Evolutionary conservation across 92 coral and sea anemone genomes (phyloP).

Genomic region (Anthopleura xanthogrammica): DNA sequence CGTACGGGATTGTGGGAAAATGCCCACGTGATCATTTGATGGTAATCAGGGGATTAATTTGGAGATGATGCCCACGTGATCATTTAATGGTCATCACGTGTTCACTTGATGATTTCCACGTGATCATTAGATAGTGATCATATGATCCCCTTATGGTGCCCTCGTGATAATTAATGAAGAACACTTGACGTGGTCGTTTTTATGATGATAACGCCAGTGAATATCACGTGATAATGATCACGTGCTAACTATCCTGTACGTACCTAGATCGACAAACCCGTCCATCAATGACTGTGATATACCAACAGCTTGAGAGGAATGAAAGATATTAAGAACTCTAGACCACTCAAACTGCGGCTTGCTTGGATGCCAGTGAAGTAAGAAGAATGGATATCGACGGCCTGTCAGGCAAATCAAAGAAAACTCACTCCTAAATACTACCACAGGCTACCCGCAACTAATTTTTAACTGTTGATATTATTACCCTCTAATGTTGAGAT

Average conservation of each 20-base stretch:
- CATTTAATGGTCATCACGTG: neutral
- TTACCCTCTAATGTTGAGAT: slow-evolving; percentile 39
- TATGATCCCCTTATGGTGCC: no score
- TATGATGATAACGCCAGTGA: no score
- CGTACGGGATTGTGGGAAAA: no score
- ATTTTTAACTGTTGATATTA: no score
- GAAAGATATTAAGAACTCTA: neutral
- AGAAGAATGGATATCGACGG: slow-evolving; percentile 16
- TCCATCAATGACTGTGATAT: slow-evolving; percentile 7
- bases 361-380: slow-evolving; percentile 41
- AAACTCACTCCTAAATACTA: neutral
- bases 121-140: neutral
- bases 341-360: slow-evolving; percentile 34
- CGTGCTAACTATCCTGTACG: neutral
- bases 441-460: no score
- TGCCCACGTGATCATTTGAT: no score
- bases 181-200: no score
- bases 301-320: slow-evolving; percentile 16
- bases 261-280: slow-evolving; percentile 20
- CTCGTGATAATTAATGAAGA: neutral
- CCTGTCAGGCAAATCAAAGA: slow-evolving; percentile 8
- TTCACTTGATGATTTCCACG: neutral
- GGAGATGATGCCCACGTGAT: neutral
- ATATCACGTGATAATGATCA: neutral
- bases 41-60: neutral